A percentile compares a stretch with the other conserved stretches of the same genome.
These are phyloP conservation scores for Actias luna DNA, from an alignment of 2,888 invertebrate species.

Conservation along the genomic window DNA sequence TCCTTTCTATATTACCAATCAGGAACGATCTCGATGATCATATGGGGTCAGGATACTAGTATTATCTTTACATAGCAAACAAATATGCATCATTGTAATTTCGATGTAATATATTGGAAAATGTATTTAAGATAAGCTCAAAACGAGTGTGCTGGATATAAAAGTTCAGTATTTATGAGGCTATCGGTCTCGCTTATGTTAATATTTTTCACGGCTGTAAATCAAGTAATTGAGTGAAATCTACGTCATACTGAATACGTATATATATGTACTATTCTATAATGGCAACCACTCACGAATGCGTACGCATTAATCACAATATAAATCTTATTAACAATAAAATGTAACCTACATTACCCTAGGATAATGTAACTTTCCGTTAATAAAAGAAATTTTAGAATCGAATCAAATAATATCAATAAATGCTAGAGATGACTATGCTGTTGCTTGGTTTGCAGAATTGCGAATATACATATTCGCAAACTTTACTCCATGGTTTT, in stretches of 20 bases:
- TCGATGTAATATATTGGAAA: slow-evolving; percentile 15
- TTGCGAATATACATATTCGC: no score
- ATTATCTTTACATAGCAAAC: slow-evolving; percentile 27
- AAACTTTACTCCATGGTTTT: no score
- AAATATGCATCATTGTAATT: slow-evolving; percentile 23
- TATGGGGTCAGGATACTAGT: slow-evolving; percentile 23
- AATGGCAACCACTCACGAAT: no score
- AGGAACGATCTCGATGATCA: slow-evolving; percentile 5
- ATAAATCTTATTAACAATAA: no score
- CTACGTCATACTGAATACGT: background rate
- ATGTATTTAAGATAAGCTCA: slow-evolving; percentile 24
- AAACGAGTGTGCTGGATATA: slow-evolving; percentile 17
- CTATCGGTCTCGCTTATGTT: background rate
- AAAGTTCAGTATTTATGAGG: background rate
- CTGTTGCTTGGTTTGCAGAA: no score
- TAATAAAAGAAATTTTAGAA: background rate
- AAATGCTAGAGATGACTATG: no score
- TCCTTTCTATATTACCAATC: background rate
- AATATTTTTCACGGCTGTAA: background rate
- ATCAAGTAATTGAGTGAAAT: background rate
- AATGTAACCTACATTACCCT: background rate
- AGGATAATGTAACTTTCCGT: background rate
- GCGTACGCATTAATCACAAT: no score
- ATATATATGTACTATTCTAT: background rate
- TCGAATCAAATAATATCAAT: no score